Conservation (phyloP, 2,113 vertebrate genomes). For the Eurystomus gularis region DNA sequence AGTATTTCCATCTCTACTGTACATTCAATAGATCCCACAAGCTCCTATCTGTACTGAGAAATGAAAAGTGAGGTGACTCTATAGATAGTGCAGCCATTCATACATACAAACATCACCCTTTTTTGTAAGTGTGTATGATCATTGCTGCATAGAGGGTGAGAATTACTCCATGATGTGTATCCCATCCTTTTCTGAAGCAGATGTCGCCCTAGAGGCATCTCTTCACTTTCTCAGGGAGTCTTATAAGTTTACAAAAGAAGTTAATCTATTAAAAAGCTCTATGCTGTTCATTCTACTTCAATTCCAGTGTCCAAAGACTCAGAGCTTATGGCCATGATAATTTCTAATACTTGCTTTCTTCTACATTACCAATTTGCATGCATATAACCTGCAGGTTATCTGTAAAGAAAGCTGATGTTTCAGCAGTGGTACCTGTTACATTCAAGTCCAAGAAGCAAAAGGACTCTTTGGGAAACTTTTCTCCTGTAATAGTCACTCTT, state of each 20-base stretch:
- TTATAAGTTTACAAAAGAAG: background rate
- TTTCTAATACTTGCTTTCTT: background rate
- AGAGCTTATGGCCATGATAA: slow-evolving; percentile 6
- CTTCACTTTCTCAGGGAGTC: background rate
- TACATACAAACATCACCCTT: background rate
- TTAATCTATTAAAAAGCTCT: background rate
- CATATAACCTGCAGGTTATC: background rate
- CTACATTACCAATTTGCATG: background rate
- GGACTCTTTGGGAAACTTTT: background rate
- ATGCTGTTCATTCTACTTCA: background rate
- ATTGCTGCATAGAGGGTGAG: background rate
- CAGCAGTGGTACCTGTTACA: background rate
- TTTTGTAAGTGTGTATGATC: background rate
- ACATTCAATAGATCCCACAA: background rate
- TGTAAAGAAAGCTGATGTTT: background rate
- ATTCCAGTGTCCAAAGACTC: background rate
- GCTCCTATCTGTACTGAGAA: background rate
- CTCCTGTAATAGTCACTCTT: background rate
- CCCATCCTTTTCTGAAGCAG: background rate
- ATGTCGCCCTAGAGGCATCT: background rate
- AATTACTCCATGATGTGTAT: background rate
- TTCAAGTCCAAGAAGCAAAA: background rate
- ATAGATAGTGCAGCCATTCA: background rate
- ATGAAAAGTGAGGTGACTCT: background rate
- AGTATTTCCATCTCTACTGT: background rate